Conservation (phyloP, 1,140 invertebrate species). For the Parapsyche elsis region DNA sequence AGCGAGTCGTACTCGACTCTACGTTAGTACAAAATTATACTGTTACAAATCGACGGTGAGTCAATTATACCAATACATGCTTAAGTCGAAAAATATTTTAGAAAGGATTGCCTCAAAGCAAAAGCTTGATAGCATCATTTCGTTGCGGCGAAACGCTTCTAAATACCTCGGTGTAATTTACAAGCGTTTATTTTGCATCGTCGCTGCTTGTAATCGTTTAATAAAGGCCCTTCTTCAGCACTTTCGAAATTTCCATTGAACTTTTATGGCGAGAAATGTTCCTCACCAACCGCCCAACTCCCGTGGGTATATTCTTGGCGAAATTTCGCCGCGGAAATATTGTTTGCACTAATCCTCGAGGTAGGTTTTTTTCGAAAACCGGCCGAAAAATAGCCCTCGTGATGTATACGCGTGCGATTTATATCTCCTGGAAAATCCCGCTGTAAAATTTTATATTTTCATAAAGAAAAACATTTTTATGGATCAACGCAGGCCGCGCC, state of each 20-base stretch:
- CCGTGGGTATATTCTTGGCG: not conserved
- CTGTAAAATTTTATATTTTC: constrained; percentile 5
- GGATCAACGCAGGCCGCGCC: not conserved
- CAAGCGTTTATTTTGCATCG: not conserved
- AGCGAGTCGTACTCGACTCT: no score
- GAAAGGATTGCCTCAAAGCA: no score
- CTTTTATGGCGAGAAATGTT: constrained; percentile 15
- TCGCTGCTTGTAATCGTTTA: constrained; percentile 20
- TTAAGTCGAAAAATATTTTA: no score
- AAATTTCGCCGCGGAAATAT: constrained; percentile 27
- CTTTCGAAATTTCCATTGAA: constrained; percentile 13
- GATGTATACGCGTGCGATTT: not conserved
- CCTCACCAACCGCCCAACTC: not conserved
- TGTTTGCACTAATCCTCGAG: constrained; percentile 30
- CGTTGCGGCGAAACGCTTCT: no score
- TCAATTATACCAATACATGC: no score
- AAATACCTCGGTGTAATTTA: no score
- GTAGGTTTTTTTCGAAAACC: not conserved
- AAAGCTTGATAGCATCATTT: no score
- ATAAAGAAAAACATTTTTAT: constrained; percentile 9
- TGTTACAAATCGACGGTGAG: no score
- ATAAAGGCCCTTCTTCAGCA: not conserved
- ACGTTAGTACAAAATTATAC: no score
- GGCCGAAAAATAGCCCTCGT: constrained; percentile 11
- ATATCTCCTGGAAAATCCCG: not conserved